Evolutionary conservation across 2,888 invertebrate genomes (phyloP).

Genomic region (Nymphalis urticae): DNA sequence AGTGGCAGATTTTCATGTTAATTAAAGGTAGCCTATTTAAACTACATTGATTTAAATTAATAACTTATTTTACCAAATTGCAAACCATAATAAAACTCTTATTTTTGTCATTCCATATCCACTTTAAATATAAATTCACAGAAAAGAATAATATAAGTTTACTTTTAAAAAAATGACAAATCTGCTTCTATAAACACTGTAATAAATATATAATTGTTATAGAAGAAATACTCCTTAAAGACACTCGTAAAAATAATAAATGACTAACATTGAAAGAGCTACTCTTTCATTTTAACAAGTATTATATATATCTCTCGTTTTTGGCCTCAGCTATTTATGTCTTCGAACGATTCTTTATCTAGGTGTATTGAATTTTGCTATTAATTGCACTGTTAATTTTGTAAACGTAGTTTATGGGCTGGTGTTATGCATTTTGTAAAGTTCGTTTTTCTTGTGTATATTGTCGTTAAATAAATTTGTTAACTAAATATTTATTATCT

Average conservation of each 20-base stretch:
- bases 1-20: no score
- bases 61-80: background rate
- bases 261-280: no score
- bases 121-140: no score
- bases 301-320: background rate
- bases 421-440: constrained; percentile 74
- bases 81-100: no score
- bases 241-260: no score
- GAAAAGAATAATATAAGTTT: no score
- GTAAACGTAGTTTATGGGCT: constrained; percentile 50
- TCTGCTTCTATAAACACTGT: no score
- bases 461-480: constrained; percentile 57
- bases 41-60: background rate
- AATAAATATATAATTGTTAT: no score
- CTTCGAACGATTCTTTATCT: constrained; percentile 38
- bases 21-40: constrained; percentile 4
- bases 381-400: constrained; percentile 26
- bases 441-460: constrained; percentile 61
- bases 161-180: no score
- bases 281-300: no score
- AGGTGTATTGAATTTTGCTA: constrained; percentile 36
- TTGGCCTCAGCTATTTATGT: background rate
- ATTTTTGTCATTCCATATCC: no score
- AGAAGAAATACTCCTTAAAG: no score
- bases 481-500: constrained; percentile 35